phyloP scores from a whole-genome alignment of 2,888 invertebrate genomes.

The Lumbricus terrestris region DNA sequence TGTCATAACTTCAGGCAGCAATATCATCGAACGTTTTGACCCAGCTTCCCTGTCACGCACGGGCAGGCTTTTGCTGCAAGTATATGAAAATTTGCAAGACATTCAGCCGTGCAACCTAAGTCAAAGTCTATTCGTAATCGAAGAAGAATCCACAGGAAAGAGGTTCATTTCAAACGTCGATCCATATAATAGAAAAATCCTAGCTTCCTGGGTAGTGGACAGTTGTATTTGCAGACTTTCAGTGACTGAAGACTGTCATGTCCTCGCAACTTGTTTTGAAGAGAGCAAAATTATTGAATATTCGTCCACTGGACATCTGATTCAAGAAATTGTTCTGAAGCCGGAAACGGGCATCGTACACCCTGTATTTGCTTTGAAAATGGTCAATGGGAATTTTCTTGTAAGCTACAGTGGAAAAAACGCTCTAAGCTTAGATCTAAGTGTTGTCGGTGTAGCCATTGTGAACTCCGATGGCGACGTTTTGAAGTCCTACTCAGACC shows the following conservation, averaged over 20 bases:
- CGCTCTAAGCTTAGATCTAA: not conserved
- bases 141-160: not conserved
- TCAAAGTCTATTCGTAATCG: not conserved
- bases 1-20: too few relatives aligned
- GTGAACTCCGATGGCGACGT: not conserved
- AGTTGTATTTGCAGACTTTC: not conserved
- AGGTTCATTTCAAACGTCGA: not conserved
- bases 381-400: not conserved
- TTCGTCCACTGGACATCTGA: not conserved
- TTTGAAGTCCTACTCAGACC: not conserved
- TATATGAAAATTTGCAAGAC: not conserved
- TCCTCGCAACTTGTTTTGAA: not conserved
- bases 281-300: not conserved
- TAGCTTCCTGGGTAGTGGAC: not conserved
- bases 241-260: not conserved
- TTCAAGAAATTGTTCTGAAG: not conserved
- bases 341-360: not conserved
- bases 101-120: not conserved
- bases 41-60: too few relatives aligned
- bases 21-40: too few relatives aligned
- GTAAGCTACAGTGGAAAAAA: too few relatives aligned
- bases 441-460: not conserved
- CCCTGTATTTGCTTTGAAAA: not conserved
- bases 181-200: not conserved
- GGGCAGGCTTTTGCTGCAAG: not conserved